Base-by-base conservation (phyloP, 2,888 invertebrate genomes). In the Cyrtodaria siliqua region DNA sequence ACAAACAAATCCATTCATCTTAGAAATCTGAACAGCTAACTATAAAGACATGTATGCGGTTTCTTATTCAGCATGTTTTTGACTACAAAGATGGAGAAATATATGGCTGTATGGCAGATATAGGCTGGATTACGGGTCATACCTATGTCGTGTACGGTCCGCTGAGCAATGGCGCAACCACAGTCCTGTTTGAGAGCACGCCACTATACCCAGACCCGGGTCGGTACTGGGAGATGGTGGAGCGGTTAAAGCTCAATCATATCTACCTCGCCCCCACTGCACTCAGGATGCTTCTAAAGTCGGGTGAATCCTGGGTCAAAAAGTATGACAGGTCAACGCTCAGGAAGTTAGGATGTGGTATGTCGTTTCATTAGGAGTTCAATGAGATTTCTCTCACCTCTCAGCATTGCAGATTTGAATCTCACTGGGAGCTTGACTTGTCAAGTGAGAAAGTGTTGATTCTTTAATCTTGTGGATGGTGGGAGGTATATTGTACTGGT, bases 251-350 rank as follows among this genome's bases (percentile, higher is more conserved):
- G 61, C 85, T 94, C 23, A 93, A 93, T 44, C 94, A 94, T 82
- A 93, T 94, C 52, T 94, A 94, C 85, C 88, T 93, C 27, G 93
- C 94, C 0, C 94, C 94, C 0, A 94, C 94, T 0, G 93, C 94
- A 0, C 87, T 94, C 2, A 90, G 94, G 33, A 86, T 93, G 52
- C 89, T 94, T 23, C 90, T 94, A 50, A 93, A 92, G 75, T 90
- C 91, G 44, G 93, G 93, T 0, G 91, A 93, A 55, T 85, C 89
- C 9, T 93, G 90, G 90, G 92, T 91, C 8, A 87, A 75, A n/a
- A 93, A 93, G 77, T 93, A 93, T 83, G 93, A 94, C 85, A 84
- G 92, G 27, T 94, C 94, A 20, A 92, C 93, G 1, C 87, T 94
- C 9, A 88, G 92, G 52, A 90, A 92, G 61, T 62, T 86, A 23